Conservation (phyloP, 2,888 invertebrate species). For the Calameuta filiformis region DNA sequence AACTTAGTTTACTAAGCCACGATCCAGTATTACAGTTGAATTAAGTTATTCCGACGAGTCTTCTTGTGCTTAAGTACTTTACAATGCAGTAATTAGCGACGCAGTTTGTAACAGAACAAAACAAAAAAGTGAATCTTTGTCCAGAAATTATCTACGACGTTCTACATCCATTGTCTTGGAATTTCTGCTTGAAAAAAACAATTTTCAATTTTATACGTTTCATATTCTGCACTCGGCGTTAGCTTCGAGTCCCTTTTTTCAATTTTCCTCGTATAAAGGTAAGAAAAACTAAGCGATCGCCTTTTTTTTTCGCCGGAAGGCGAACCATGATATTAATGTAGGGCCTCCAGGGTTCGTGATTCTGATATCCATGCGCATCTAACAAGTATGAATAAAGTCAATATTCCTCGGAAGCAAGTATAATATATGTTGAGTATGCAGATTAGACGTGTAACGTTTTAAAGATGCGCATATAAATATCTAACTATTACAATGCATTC, state of each 20-base stretch:
- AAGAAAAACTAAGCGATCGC: slow-evolving; percentile 25
- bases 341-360: slow-evolving; percentile 6
- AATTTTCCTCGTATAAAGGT: not conserved
- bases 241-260: not conserved
- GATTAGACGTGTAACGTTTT: not conserved
- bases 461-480: not conserved
- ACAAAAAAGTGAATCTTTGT: not conserved
- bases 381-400: not conserved
- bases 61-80: not conserved
- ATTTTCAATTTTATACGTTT: not conserved
- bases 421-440: not conserved
- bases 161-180: not conserved
- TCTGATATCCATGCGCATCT: not conserved
- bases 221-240: not conserved
- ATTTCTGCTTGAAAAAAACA: not conserved
- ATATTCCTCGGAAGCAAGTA: not conserved
- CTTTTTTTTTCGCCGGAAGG: slow-evolving; percentile 23
- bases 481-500: not conserved
- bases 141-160: not conserved
- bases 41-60: not conserved
- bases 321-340: slow-evolving; percentile 30
- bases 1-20: not conserved
- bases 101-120: not conserved
- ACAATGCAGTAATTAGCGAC: not conserved
- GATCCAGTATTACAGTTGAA: not conserved